Percentiles rank a stretch among this genome's conserved stretches.
Evolutionary conservation across 2,888 invertebrate species (phyloP).

Genomic region (Phyllotreta cruciferae): DNA sequence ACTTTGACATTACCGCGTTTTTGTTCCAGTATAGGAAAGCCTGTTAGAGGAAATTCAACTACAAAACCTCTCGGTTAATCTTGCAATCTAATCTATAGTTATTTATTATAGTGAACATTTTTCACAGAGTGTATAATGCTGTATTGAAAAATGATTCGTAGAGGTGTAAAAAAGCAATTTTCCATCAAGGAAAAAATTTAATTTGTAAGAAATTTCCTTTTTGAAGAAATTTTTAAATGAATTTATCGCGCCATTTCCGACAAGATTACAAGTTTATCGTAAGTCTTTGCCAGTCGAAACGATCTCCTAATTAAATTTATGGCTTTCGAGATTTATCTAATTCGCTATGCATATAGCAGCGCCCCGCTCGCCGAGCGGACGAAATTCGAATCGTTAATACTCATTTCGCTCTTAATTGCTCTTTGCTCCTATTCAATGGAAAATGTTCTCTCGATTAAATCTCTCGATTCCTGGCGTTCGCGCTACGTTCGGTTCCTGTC

Average conservation of each 20-base stretch:
- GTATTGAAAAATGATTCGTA: neutral
- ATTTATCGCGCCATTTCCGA: constrained; percentile 32
- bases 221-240: constrained; percentile 24
- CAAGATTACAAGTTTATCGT: constrained; percentile 30
- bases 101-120: too few relatives aligned
- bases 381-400: constrained; percentile 31
- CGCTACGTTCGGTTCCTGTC: constrained; percentile 16
- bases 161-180: neutral
- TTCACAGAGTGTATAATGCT: too few relatives aligned
- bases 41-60: too few relatives aligned
- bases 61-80: too few relatives aligned
- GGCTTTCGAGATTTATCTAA: constrained; percentile 30
- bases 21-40: too few relatives aligned
- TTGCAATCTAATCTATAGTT: constrained; percentile 28
- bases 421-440: constrained; percentile 31
- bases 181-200: constrained; percentile 18
- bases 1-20: too few relatives aligned
- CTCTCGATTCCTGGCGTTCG: constrained; percentile 7
- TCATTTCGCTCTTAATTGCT: constrained; percentile 32
- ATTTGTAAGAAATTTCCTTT: constrained; percentile 20
- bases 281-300: constrained; percentile 27
- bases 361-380: constrained; percentile 26
- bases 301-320: constrained; percentile 35
- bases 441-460: constrained; percentile 23
- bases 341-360: constrained; percentile 31